Evolutionary conservation across 1,140 invertebrate genomes (phyloP).

Genomic region (Zaprionus davidi): DNA sequence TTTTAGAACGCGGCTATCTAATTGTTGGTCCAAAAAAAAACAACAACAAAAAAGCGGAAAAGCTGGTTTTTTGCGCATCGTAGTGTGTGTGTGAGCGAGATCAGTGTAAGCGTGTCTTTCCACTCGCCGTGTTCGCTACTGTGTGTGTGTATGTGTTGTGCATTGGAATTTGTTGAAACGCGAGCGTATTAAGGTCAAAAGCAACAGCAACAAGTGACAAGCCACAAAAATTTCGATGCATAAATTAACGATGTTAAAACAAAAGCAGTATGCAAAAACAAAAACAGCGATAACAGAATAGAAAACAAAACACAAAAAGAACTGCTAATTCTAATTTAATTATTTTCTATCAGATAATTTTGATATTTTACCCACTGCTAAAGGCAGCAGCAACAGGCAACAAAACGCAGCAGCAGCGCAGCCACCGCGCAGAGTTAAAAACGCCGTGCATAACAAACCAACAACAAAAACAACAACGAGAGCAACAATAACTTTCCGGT

Average conservation of each 20-base stretch:
- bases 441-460: constrained; percentile 55
- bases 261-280: constrained; percentile 21
- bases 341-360: constrained; percentile 51
- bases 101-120: constrained; percentile 6
- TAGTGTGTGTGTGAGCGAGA: constrained; percentile 36
- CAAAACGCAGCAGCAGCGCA: constrained; percentile 55
- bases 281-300: constrained; percentile 28
- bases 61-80: constrained; percentile 50
- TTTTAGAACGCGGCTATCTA: constrained; percentile 64
- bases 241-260: constrained; percentile 55
- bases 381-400: constrained; percentile 44
- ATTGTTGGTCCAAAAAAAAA: constrained; percentile 72
- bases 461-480: constrained; percentile 31
- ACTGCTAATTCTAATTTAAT: constrained; percentile 40
- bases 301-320: constrained; percentile 26
- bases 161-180: constrained; percentile 73
- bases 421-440: constrained; percentile 35
- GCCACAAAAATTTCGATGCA: constrained; percentile 58
- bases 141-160: constrained; percentile 57
- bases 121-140: background rate
- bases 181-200: constrained; percentile 69
- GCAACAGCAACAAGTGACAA: constrained; percentile 73
- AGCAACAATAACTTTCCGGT: constrained; percentile 74
- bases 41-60: constrained; percentile 37
- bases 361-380: constrained; percentile 40